Evolutionary conservation across 2,888 invertebrate species (phyloP), one percentile per base, ranked within the genome.

Genomic region (Cerastis rubricosa): DNA sequence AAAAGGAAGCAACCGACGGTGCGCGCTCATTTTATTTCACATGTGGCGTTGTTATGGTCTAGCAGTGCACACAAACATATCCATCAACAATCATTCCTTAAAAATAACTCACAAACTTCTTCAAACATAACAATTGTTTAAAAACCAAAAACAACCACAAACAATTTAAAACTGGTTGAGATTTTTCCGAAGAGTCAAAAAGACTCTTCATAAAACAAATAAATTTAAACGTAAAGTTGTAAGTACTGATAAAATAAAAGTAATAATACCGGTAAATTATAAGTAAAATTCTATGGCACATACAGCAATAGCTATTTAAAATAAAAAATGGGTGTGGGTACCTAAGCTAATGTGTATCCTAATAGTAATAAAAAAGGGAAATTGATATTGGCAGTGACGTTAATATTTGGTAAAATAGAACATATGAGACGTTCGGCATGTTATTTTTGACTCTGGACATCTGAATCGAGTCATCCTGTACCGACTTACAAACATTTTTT

Each of bases 161-260:
- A 80, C 11, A 40, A 75, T 47, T 69, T 1, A 68, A 61, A 74
- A 69, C 43, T 22, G 57, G 35, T 57, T 70, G 54, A 77, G 77
- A 81, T 81, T 81, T 81, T 69, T 72, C 29, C 54, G 14, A 47
- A 63, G 45, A 25, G 45, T 35, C 49, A 22, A 59, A 65, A 73
- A 67, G 35, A 68, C 64, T 14, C 47, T 35, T 80, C 19, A 12
- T 59, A 47, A 82, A 47, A 69, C 12, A 57, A 80, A 59, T 71
- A 71, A 73, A 64, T 49, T 4, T 61, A 47, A 72, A 61, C 54
- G 43, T 43, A 43, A 47, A 73, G 11, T 35, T 72, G 76, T 77
- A 77, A 85, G 73, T 76, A 85, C 66, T 17, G 45, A 65, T 51
- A 82, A 65, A 57, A 29, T 29, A 54, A 49, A 68, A 69, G 40